Conservation (phyloP, 2,888 invertebrate genomes). For the Zygaena filipendulae region DNA sequence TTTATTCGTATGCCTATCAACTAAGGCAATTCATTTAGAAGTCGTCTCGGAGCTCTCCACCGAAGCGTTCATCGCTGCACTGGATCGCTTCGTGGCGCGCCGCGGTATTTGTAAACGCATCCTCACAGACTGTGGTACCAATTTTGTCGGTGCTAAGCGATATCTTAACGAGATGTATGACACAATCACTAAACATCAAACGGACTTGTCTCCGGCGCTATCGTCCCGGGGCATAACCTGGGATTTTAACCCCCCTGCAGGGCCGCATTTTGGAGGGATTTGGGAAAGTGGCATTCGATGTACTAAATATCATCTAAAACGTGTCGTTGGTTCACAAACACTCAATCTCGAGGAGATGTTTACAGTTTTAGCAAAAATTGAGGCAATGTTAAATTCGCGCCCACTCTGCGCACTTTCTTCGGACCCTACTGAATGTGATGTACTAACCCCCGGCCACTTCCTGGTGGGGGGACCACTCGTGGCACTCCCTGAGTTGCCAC, state of each 20-base stretch:
- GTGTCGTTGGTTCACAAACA: conserved; percentile 1
- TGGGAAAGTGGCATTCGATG: conserved; percentile 1
- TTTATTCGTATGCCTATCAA: conserved; percentile 8
- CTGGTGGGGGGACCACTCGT: conserved; percentile 1
- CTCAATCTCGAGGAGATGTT: conserved; percentile 3
- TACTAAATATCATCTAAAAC: conserved; percentile 1
- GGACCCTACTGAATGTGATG: conserved; percentile 8
- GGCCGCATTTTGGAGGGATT: conserved; percentile 1
- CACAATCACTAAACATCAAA: no score
- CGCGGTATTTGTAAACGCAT: conserved; percentile 5
- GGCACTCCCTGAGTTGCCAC: not conserved
- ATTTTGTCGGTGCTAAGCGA: conserved; percentile 8
- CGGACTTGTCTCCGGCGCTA: not conserved
- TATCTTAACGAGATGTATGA: conserved; percentile 1
- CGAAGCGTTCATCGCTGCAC: conserved; percentile 5
- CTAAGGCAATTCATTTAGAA: conserved; percentile 10
- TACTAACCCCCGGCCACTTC: conserved; percentile 7
- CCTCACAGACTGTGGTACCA: conserved; percentile 9
- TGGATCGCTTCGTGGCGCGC: conserved; percentile 9
- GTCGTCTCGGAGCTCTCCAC: conserved; percentile 6
- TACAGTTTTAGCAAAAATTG: conserved; percentile 3
- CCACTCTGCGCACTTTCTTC: conserved; percentile 6
- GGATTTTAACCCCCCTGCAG: conserved; percentile 1
- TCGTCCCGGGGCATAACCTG: not conserved
- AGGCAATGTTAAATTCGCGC: conserved; percentile 6